phyloP scores from a whole-genome alignment of 2,888 invertebrate genomes.

The Chironomus riparius region DNA sequence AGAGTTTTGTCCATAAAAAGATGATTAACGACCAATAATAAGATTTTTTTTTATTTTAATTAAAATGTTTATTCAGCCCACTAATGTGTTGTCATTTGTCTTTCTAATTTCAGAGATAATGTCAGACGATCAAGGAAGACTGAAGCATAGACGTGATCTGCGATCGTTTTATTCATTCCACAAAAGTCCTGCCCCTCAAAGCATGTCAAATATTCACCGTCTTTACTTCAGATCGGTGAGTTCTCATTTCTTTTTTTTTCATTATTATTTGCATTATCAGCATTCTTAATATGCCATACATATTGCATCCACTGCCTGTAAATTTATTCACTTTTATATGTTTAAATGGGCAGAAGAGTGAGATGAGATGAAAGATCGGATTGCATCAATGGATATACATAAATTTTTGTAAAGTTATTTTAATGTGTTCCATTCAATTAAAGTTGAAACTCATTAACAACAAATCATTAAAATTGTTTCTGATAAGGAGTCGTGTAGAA shows the following conservation, averaged over 20 bases:
- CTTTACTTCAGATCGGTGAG: background rate
- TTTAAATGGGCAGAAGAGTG: no score
- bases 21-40: background rate
- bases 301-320: background rate
- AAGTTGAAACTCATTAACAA: constrained; percentile 8
- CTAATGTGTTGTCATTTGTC: constrained; percentile 15
- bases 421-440: background rate
- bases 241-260: background rate
- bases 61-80: constrained; percentile 4
- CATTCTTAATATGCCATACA: background rate
- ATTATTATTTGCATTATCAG: background rate
- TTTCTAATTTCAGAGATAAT: constrained; percentile 18
- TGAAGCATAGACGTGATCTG: background rate
- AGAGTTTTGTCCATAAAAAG: background rate
- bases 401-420: background rate
- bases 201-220: background rate
- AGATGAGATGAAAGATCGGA: no score
- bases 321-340: no score
- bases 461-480: constrained; percentile 2
- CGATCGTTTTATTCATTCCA: background rate
- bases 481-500: no score
- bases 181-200: constrained; percentile 1
- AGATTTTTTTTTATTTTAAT: constrained; percentile 12
- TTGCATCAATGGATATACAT: background rate
- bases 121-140: background rate